phyloP scores from a whole-genome alignment of 2,797 vertebrate genomes.

The Cossypha polioptera region DNA sequence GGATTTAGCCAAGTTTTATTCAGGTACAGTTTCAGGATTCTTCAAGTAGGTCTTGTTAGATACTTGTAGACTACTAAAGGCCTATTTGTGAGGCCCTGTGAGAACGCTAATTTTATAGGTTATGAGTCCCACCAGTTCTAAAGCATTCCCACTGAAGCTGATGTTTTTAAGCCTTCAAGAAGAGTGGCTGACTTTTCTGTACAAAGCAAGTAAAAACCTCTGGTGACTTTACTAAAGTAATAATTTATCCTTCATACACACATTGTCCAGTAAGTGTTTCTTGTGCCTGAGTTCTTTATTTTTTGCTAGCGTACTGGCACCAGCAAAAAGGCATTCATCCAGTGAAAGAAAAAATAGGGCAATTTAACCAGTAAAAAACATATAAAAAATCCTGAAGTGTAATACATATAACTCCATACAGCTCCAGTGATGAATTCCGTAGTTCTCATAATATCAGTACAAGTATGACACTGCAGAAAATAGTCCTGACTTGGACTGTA shows the following conservation, averaged over 20 bases:
- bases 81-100: neutral
- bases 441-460: neutral
- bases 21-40: neutral
- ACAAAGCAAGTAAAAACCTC: constrained; percentile 9
- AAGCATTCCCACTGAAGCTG: neutral
- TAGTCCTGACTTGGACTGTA: neutral
- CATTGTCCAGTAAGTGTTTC: constrained; percentile 2
- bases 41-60: neutral
- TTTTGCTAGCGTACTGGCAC: neutral
- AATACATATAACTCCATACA: neutral
- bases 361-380: neutral
- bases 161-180: constrained; percentile 20
- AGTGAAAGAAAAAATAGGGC: neutral
- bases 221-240: constrained; percentile 7
- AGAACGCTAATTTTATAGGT: neutral
- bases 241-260: neutral
- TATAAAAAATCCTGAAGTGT: neutral
- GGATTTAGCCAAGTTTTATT: neutral
- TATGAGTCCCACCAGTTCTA: neutral
- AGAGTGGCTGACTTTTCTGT: neutral
- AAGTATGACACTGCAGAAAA: neutral
- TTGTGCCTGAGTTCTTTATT: neutral
- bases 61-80: neutral
- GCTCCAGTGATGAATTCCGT: neutral
- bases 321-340: neutral